Evolutionary conservation across 2,113 vertebrate genomes (phyloP).

Genomic region (Boleophthalmus pectinirostris): DNA sequence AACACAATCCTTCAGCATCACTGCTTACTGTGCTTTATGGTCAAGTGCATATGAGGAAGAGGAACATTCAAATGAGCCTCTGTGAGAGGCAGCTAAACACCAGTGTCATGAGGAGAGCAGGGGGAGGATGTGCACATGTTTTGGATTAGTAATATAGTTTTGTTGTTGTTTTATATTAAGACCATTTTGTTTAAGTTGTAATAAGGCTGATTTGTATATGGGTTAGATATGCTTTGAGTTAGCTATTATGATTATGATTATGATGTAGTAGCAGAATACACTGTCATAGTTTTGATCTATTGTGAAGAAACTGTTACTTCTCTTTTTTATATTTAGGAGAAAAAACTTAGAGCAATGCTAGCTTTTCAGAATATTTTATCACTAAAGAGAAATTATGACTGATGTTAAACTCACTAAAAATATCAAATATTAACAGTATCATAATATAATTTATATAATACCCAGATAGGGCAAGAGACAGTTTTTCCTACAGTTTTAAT

Average conservation of each 20-base stretch:
- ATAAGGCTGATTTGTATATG: not conserved
- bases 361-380: not conserved
- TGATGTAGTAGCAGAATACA: not conserved
- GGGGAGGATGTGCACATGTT: not conserved
- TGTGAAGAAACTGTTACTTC: not conserved
- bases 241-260: not conserved
- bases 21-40: constrained; percentile 65
- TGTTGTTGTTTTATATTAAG: not conserved
- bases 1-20: constrained; percentile 67
- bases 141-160: not conserved
- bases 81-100: constrained; percentile 36
- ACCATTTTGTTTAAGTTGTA: not conserved
- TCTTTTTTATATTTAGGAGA: not conserved
- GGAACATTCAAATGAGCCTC: constrained; percentile 64
- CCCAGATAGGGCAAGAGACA: too few relatives aligned
- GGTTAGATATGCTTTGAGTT: not conserved
- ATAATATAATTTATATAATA: too few relatives aligned
- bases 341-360: not conserved
- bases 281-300: not conserved
- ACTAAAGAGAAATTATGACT: not conserved
- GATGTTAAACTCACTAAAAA: not conserved
- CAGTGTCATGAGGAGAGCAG: constrained; percentile 36
- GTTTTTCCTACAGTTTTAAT: too few relatives aligned
- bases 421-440: not conserved
- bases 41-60: constrained; percentile 57